These are phyloP conservation scores for Abramis brama DNA, from an alignment of 2,113 vertebrate species.

Conservation along the genomic window DNA sequence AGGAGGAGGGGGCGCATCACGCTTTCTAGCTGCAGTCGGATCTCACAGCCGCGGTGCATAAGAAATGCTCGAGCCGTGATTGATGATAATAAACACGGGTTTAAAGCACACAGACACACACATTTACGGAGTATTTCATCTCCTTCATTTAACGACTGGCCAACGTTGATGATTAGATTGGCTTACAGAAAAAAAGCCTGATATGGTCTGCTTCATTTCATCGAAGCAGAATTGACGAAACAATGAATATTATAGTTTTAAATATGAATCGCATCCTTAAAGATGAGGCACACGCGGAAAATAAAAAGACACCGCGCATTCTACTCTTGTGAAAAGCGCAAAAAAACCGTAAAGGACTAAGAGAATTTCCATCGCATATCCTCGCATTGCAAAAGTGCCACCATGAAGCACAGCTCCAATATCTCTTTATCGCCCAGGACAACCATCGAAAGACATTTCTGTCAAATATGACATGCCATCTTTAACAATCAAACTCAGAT, in stretches of 20 bases:
- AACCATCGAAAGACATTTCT: conserved; percentile 70
- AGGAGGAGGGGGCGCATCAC: conserved; percentile 60
- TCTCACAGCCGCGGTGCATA: conserved; percentile 62
- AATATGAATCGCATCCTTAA: background rate
- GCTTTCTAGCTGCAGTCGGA: conserved; percentile 67
- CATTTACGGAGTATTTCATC: background rate
- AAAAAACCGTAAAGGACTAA: conserved; percentile 32
- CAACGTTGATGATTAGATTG: background rate
- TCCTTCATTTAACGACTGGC: background rate
- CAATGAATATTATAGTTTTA: background rate
- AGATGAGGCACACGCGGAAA: background rate
- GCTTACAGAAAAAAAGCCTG: background rate
- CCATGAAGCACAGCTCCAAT: conserved; percentile 61
- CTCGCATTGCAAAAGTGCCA: conserved; percentile 66
- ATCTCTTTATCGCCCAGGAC: conserved; percentile 69
- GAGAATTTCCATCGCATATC: conserved; percentile 56
- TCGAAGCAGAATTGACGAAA: conserved; percentile 18
- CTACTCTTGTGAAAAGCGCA: background rate
- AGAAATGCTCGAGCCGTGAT: conserved; percentile 62
- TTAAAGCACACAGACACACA: no score
- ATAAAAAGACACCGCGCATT: background rate
- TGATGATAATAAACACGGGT: conserved; percentile 61
- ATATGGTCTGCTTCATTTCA: conserved; percentile 6
- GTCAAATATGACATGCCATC: conserved; percentile 68
- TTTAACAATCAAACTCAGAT: conserved; percentile 56